phyloP scores from a whole-genome alignment of 1,140 invertebrate genomes.

The Drosophila murphyi region DNA sequence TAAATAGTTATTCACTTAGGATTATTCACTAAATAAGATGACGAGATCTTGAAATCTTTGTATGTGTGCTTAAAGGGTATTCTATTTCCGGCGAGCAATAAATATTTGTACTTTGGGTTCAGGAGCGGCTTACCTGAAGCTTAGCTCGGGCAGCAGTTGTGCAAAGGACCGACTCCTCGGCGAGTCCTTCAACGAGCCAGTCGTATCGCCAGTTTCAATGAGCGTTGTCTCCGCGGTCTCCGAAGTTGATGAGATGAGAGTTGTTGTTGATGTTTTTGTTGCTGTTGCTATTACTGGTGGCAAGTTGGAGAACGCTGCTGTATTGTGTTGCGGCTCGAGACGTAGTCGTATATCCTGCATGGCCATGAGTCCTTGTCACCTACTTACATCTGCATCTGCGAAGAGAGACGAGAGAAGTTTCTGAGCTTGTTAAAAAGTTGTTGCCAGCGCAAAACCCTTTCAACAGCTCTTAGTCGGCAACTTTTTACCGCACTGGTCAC shows the following conservation, averaged over 20 bases:
- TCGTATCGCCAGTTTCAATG: slow-evolving; percentile 55
- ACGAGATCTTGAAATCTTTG: too few species aligned
- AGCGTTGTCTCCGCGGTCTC: slow-evolving; percentile 64
- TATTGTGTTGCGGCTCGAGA: slow-evolving; percentile 73
- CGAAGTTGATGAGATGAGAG: slow-evolving; percentile 9
- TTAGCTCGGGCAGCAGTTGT: slow-evolving; percentile 33
- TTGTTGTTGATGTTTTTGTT: slow-evolving; percentile 10
- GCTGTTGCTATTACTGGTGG: slow-evolving; percentile 21
- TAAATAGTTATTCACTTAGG: too few species aligned
- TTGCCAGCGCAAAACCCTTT: slow-evolving; percentile 36
- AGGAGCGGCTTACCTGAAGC: slow-evolving; percentile 50
- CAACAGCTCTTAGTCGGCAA: slow-evolving; percentile 28
- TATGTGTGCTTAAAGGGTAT: neutral
- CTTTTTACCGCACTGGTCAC: slow-evolving; percentile 46
- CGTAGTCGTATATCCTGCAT: slow-evolving; percentile 81
- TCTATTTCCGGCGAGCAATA: neutral
- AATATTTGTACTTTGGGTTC: neutral
- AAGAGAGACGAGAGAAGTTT: slow-evolving; percentile 19
- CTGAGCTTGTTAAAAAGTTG: slow-evolving; percentile 53
- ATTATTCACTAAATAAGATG: too few species aligned
- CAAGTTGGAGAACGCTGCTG: slow-evolving; percentile 57
- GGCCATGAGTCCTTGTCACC: slow-evolving; percentile 46
- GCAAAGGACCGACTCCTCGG: slow-evolving; percentile 2
- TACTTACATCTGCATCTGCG: slow-evolving; percentile 55
- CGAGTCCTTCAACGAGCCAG: neutral